Base-by-base conservation (phyloP, 2,113 vertebrate species). In the Ciconia stormi region DNA sequence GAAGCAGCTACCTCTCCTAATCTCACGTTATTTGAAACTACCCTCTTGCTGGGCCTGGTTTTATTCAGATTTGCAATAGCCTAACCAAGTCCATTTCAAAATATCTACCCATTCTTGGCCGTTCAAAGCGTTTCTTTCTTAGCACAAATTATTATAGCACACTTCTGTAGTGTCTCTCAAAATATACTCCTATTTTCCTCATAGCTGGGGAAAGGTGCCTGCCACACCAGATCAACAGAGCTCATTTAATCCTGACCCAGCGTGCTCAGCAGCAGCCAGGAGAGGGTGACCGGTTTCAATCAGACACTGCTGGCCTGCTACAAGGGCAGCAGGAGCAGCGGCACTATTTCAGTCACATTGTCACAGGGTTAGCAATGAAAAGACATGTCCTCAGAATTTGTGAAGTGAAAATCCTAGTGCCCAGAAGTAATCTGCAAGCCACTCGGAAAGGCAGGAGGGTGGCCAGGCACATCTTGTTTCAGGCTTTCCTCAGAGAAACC, bases 231-330 rank as follows among this genome's bases (percentile, higher is more conserved):
- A 38, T 53, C 53, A 52, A 13, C 23, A 34, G 23, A 65, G 30
- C 34, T 91, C 27, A 22, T 84, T 90, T 59, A 94, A 56, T 1
- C 1, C 27, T 8, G 23, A 49, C 76, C 76, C 40, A 36, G 46
- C 2, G 0, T 0, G 0, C 25, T 18, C 93, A 79, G 53, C 58
- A 56, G 36, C 58, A 65, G 62, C 11, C 2, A 0, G 52, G 62
- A 63, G 20, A 42, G 29, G n/a, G 22, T 36, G 49, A 40, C 50
- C 44, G 32, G 10, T 38, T 82, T 69, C 88, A 55, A 4, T n/a
- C 66, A n/a, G n/a, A 67, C 3, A 8, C 46, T n/a, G 32, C 52
- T 46, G 1, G 0, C 29, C 47, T 59, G n/a, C 44, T 38, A 15
- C 34, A 49, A 82, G 58, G 73, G 36, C 62, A 86, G 30, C 61